Base-by-base conservation (phyloP, 2,888 invertebrate genomes). In the Ennomos fuscantarius region DNA sequence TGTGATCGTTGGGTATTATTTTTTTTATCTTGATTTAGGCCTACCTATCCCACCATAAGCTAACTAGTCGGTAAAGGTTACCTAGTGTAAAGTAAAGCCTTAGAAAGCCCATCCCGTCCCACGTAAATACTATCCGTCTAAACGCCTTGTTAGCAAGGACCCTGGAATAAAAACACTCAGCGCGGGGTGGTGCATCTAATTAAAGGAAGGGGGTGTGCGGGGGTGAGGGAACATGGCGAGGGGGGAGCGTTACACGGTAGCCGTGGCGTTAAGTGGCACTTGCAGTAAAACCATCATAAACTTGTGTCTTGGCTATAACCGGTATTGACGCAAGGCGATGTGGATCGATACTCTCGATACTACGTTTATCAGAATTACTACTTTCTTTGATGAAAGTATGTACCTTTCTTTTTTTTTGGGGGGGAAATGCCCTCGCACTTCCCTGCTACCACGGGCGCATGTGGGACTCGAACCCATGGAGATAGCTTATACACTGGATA, bases 201-300 rank as follows among this genome's bases (percentile, higher is more conserved):
- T 69, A 69, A 61, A 62, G 56, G 61, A 54, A 62, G 62, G 59
- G 52, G 52, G 55, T 41, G 43, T 12, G 37, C 42, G 50, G 33
- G 6, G 40, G 35, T 31, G 45, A 45, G 36, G 46, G 12, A 37
- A 10, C 35, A n/a, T 47, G 52, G 51, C 34, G 11, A 53, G 41
- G 51, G 39, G 24, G 13, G 42, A 34, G 47, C 9, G 57, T 11
- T 47, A 57, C 56, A 60, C 68, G 65, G 68, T 66, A 69, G 69
- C 65, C 55, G 77, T 34, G 76, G 82, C 86, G 89, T 81, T 91
- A 90, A 91, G 91, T 91, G 89, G 84, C 86, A 77, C 87, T 84
- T 78, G 81, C 83, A 74, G 84, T 87, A 87, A 87, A 88, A 87
- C 87, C 84, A 89, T 90, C 89, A 89, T 89, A 90, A 89, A 90